Conservation (phyloP, 2,113 vertebrate species). For the Triplophysa tibetana region DNA sequence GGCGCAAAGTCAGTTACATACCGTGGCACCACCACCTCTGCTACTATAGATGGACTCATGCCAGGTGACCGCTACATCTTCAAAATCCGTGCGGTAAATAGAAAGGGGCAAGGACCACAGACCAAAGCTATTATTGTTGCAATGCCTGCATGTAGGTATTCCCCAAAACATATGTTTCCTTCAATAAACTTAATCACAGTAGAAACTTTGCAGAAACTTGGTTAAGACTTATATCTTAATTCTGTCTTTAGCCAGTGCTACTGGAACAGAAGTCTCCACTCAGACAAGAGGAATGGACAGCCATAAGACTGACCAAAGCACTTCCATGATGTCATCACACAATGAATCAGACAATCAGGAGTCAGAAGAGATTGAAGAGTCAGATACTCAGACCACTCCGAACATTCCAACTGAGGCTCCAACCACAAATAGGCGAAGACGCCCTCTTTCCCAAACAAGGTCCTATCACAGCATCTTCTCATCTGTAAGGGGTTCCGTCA, state of each 20-base stretch:
- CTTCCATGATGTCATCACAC: constrained; percentile 59
- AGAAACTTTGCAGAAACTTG: not conserved
- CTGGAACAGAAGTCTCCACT: constrained; percentile 61
- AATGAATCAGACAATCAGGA: constrained; percentile 62
- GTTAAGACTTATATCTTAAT: constrained; percentile 45
- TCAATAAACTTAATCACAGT: not conserved
- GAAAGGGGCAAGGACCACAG: constrained; percentile 90
- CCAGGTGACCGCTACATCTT: constrained; percentile 96
- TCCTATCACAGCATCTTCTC: constrained; percentile 75
- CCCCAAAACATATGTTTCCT: constrained; percentile 4
- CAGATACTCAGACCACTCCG: constrained; percentile 13
- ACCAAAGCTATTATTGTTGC: constrained; percentile 89
- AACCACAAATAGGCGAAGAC: constrained; percentile 59
- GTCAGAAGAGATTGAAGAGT: constrained; percentile 57
- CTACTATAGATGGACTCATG: constrained; percentile 87
- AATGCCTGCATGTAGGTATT: constrained; percentile 86
- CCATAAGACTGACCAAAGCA: constrained; percentile 56
- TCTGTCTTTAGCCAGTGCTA: constrained; percentile 69
- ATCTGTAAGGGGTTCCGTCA: constrained; percentile 71
- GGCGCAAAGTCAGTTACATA: constrained; percentile 91
- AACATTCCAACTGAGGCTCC: constrained; percentile 47
- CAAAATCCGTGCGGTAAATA: constrained; percentile 93
- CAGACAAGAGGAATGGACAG: constrained; percentile 64
- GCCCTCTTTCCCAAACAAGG: constrained; percentile 73
- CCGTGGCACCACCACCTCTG: constrained; percentile 81